Percentiles rank a stretch among this genome's conserved stretches.
phyloP scores from a whole-genome alignment of 2,888 invertebrate species.

The Hypercompe scribonia region DNA sequence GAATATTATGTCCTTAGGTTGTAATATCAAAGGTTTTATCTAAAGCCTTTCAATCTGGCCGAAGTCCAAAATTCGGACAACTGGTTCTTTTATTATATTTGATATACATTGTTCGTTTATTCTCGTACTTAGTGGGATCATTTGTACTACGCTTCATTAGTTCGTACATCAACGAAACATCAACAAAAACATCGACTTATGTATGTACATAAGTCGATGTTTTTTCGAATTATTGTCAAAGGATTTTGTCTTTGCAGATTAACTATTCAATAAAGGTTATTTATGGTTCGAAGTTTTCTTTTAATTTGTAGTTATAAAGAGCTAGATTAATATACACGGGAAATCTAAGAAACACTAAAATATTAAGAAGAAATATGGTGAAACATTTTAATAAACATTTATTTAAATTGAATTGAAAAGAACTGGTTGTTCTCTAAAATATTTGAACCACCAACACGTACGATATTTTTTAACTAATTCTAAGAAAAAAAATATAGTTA shows the following conservation, averaged over 20 bases:
- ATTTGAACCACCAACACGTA: no score
- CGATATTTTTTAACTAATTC: no score
- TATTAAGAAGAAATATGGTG: not conserved
- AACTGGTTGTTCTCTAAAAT: no score
- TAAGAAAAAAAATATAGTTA: no score
- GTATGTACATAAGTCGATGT: slow-evolving; percentile 2
- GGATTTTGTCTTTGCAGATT: not conserved
- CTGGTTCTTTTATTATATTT: slow-evolving; percentile 19
- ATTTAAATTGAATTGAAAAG: no score
- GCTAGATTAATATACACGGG: not conserved
- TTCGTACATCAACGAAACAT: no score
- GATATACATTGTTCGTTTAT: slow-evolving; percentile 25
- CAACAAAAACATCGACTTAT: no score
- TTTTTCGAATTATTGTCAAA: not conserved
- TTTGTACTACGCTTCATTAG: slow-evolving; percentile 36
- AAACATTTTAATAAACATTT: no score
- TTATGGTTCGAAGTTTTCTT: not conserved
- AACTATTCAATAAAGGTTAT: not conserved
- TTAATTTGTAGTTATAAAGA: not conserved
- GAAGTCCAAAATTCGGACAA: slow-evolving; percentile 28
- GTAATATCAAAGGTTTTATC: not conserved
- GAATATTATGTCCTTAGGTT: not conserved
- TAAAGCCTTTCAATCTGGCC: slow-evolving; percentile 29
- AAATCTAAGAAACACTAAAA: not conserved
- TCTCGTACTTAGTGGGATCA: slow-evolving; percentile 22